Evolutionary conservation across 2,888 invertebrate genomes (phyloP), one percentile per base, ranked within the genome.

Genomic region (Apomyelois bistriatella): DNA sequence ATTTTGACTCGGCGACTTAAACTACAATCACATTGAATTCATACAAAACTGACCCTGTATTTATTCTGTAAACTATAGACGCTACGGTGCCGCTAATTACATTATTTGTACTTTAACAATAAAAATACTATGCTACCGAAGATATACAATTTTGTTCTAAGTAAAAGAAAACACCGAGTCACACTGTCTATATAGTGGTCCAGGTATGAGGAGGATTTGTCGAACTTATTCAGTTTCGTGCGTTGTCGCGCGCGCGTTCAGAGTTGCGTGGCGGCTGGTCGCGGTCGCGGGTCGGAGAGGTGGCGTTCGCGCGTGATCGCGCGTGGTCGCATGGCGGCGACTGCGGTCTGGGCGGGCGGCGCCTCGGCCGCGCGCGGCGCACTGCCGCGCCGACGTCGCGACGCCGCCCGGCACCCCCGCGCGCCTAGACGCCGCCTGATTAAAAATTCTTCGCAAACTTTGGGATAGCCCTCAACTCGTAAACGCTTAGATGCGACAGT

Each of bases 21-120:
- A 80, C 90, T 90, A 90, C 88, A 85, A 90, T 90, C 90, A 90
- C 90, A 90, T 86, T 88, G 86, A 85, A 87, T 87, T 88, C 85
- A 88, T 89, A 90, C 87, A 89, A 89, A 89, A 89, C 87, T 82
- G 89, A 90, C 90, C 90, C 90, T 90, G 90, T 90, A 88, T 88
- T 72, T 80, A 84, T 82, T 85, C 81, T 76, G 79, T 84, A 82
- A 79, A 83, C 85, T 86, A 86, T 78, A 80, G 76, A 76, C 75
- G 74, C 83, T 85, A 85, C 82, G 72, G 84, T 84, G 82, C 79
- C 77, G 74, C 79, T 81, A 82, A 59, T 84, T 86, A 86, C 82
- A 85, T 85, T 83, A 83, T 80, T 89, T 90, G 89, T 89, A 89
- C 90, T 89, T 82, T 86, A 76, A 74, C 66, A 74, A 73, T 76